phyloP scores from a whole-genome alignment of 2,888 invertebrate species.

The Notocelia uddmanniana region DNA sequence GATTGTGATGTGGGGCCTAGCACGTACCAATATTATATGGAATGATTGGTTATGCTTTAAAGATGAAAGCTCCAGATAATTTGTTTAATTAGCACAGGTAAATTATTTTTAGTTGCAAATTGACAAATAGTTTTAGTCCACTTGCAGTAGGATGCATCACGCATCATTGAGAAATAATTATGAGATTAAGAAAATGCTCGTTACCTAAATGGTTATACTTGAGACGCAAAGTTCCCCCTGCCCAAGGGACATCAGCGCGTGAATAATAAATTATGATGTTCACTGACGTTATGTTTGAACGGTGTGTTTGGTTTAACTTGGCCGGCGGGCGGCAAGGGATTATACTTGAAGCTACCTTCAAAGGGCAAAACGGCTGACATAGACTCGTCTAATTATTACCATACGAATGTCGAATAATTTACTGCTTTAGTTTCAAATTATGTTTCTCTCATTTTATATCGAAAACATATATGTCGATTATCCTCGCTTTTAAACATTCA shows the following conservation, averaged over 20 bases:
- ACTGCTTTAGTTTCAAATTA: neutral
- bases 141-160: too few relatives aligned
- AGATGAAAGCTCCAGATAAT: too few relatives aligned
- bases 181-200: neutral
- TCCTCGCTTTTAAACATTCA: neutral
- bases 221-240: neutral
- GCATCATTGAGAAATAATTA: neutral
- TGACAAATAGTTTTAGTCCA: too few relatives aligned
- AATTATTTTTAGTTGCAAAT: too few relatives aligned
- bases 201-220: neutral
- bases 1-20: too few relatives aligned
- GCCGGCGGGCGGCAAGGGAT: slow-evolving; percentile 1
- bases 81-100: too few relatives aligned
- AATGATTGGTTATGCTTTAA: too few relatives aligned
- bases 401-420: neutral
- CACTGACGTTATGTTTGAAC: neutral
- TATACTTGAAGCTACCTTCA: neutral
- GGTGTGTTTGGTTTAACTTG: slow-evolving; percentile 27
- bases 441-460: neutral
- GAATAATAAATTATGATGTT: slow-evolving; percentile 32
- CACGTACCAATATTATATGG: too few relatives aligned
- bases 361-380: slow-evolving; percentile 8
- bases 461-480: neutral
- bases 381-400: neutral
- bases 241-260: slow-evolving; percentile 7